Base-by-base conservation (phyloP, 2,888 invertebrate genomes). In the Cataglyphis rosenhaueri region DNA sequence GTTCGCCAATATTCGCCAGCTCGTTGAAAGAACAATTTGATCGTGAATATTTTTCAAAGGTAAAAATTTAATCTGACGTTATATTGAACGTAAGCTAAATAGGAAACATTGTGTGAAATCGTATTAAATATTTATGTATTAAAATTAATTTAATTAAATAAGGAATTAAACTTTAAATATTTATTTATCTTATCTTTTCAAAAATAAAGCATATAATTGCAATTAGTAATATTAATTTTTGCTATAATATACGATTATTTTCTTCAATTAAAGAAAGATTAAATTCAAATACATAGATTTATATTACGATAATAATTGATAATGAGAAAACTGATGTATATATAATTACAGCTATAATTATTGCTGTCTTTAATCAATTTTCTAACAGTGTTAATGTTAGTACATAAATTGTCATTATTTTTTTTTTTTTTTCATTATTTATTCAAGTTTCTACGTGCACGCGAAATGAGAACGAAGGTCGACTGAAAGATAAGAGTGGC, bases 391-490 rank as follows among this genome's bases (percentile, higher is more conserved):
- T 52, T 71, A 18, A 70, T 12, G 25, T 6, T 25, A 55, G 52
- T 48, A 8, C 4, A 15, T 25, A 1, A 18, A 48, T n/a, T 38
- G 9, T 8, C 1, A 3, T 35, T 32, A 32, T 6, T 55, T 3
- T 9, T 18, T 57, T 82, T 81, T 71, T 61, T 75, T 78, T 64
- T 35, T 35, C 0, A 75, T 59, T 73, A 38, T 9, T 18, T 61
- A 81, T 48, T 87, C 87, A 83, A 81, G 75, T 29, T 64, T 41
- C 32, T 55, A 35, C 59, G 25, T 65, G 65, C 70, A 57, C 59
- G 59, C 75, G 74, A 84, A 32, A 32, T 32, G 2, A 87, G 74
- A 86, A 79, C 21, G 78, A 65, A 82, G 78, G 41, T 38, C 41
- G 48, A 44, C 59, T 44, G 55, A 85, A 82, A 82, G 74, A 76